Percentiles rank a stretch among this genome's conserved stretches.
Evolutionary conservation across 2,888 invertebrate species (phyloP).

Genomic region (Cosmia trapezina): DNA sequence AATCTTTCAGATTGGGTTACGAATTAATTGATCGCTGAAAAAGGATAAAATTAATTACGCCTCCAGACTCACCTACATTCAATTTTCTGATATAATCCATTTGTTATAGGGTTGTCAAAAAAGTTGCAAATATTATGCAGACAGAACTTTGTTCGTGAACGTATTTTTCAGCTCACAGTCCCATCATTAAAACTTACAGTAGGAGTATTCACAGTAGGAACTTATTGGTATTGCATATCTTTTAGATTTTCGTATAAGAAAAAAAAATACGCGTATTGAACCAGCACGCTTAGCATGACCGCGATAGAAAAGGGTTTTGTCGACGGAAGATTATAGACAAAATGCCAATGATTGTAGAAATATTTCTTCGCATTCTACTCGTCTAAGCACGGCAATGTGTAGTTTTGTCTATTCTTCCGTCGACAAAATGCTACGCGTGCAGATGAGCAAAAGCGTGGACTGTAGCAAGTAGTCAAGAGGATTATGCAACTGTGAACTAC

Average conservation of each 20-base stretch:
- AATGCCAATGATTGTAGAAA: too few relatives aligned
- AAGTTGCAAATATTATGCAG: neutral
- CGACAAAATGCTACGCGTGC: too few relatives aligned
- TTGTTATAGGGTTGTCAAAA: constrained; percentile 44
- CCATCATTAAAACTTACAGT: constrained; percentile 14
- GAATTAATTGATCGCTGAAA: constrained; percentile 54
- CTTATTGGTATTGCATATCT: neutral
- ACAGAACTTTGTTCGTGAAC: neutral
- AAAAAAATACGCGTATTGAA: neutral
- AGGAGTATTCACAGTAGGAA: neutral
- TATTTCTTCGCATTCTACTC: too few relatives aligned
- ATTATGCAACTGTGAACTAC: neutral
- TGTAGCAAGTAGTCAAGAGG: neutral
- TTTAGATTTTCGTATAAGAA: neutral
- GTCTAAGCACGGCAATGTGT: too few relatives aligned
- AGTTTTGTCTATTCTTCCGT: too few relatives aligned
- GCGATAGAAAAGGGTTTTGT: too few relatives aligned
- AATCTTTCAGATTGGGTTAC: constrained; percentile 44
- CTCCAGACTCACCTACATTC: constrained; percentile 36
- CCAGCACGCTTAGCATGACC: too few relatives aligned
- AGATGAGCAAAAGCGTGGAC: neutral
- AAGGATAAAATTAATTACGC: constrained; percentile 52
- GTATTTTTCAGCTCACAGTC: neutral
- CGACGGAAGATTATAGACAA: too few relatives aligned
- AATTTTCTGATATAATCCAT: constrained; percentile 57